Evolutionary conservation across 2,797 vertebrate species (phyloP), one percentile per base, ranked within the genome.

Genomic region (Poliocrania exsul): DNA sequence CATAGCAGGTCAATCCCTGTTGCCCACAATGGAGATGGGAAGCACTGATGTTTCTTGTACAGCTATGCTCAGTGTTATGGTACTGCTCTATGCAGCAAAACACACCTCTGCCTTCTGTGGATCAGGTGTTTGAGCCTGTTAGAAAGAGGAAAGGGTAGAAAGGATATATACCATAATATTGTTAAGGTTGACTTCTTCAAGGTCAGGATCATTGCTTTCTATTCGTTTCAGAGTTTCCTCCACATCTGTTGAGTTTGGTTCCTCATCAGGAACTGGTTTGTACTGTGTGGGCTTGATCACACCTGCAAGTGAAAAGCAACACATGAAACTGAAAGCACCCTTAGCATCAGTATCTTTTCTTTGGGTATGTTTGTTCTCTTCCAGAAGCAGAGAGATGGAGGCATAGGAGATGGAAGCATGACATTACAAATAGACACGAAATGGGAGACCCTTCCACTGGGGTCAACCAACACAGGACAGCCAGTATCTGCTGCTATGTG

Each of bases 121-220:
- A 70, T 40, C 47, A 40, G 16, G 23, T 7, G 5, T 50, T 58
- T 4, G 4, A 24, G 35, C 28, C 19, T 47, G 10, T 50, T 56
- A n/a, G 3, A 20, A 11, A 49, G 11, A 75, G 29, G 54, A 9
- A 2, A 77, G n/a, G 54, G 44, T 9, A 56, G 38, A 50, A 82
- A 74, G 53, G 29, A 50, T 16, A 81, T 54, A 61, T 94, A 99
- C 99, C 98, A 98, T 98, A 92, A 99, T 99, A 96, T 99, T 99
- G 96, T 99, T 99, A 71, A 99, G 99, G 97, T 99, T 99, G 94
- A 99, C 98, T 93, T 99, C 99, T 88, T 99, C 97, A 33, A 99
- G 98, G 60, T 99, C 98, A 3, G 99, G 98, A 95, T 99, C 99
- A 6, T 99, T 99, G 97, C 86, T 98, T 92, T 99, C 98, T 78